phyloP scores from a whole-genome alignment of 2,113 vertebrate species.

The Silurus meridionalis region DNA sequence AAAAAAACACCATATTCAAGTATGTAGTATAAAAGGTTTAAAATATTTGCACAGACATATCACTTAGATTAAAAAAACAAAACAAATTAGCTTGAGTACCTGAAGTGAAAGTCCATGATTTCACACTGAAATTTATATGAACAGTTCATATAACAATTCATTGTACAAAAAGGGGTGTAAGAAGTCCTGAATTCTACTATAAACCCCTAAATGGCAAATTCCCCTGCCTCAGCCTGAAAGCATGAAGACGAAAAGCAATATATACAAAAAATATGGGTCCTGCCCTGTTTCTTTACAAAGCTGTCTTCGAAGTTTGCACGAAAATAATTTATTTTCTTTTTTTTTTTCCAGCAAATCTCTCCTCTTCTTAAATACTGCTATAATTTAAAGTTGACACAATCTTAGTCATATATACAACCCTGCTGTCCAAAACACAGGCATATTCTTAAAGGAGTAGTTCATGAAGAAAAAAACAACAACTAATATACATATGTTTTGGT shows the following conservation, averaged over 20 bases:
- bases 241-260: conserved; percentile 55
- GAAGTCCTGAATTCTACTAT: conserved; percentile 21
- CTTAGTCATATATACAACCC: conserved; percentile 54
- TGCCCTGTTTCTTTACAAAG: conserved; percentile 64
- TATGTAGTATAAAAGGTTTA: conserved; percentile 39
- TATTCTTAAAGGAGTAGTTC: conserved; percentile 40
- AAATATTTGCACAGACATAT: conserved; percentile 9
- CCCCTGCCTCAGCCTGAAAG: conserved; percentile 59
- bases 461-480: not conserved
- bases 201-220: conserved; percentile 35
- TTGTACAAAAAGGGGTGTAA: conserved; percentile 30
- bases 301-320: conserved; percentile 44
- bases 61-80: not conserved
- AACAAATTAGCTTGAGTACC: conserved; percentile 46
- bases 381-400: conserved; percentile 68
- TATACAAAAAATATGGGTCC: conserved; percentile 69
- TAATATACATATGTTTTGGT: not conserved
- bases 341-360: conserved; percentile 18
- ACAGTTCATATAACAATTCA: conserved; percentile 14
- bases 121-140: conserved; percentile 12
- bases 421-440: conserved; percentile 52
- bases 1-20: conserved; percentile 47
- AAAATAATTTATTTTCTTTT: conserved; percentile 64
- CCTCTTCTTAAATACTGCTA: conserved; percentile 72
- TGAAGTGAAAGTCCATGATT: conserved; percentile 37